These are phyloP conservation scores for Passer domesticus DNA, from an alignment of 2,113 vertebrate genomes.

Conservation along the genomic window DNA sequence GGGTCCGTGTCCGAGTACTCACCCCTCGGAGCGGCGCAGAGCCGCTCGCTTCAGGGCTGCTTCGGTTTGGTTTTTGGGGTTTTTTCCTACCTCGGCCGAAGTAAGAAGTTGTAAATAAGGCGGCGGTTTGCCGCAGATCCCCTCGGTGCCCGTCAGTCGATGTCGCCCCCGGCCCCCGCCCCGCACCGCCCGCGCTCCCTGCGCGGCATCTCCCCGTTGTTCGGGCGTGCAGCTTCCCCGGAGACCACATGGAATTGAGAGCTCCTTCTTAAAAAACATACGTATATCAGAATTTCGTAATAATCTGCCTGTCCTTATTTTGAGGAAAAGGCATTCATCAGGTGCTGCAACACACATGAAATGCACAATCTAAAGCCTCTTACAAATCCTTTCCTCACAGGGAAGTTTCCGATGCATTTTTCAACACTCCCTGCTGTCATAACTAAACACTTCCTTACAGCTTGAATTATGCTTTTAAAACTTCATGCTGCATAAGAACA, in stretches of 20 bases:
- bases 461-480: not conserved
- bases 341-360: not conserved
- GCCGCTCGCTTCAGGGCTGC: not conserved
- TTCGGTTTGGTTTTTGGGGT: rapidly evolving
- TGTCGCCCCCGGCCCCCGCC: not conserved
- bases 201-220: rapidly evolving
- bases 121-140: not conserved
- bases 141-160: not conserved
- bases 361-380: not conserved
- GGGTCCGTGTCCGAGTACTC: not conserved
- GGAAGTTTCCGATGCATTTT: not conserved
- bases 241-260: not conserved
- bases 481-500: not conserved
- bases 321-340: not conserved
- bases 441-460: not conserved
- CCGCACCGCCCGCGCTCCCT: not conserved
- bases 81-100: not conserved
- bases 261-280: not conserved
- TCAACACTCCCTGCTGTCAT: not conserved
- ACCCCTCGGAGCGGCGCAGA: no score
- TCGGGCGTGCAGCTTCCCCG: not conserved
- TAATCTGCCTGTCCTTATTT: not conserved
- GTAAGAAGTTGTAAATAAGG: not conserved
- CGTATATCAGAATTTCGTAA: not conserved
- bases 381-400: not conserved